A percentile compares a stretch with the other conserved stretches of the same genome.
Conservation (phyloP, 2,113 vertebrate species). For the Pyxicephalus adspersus region DNA sequence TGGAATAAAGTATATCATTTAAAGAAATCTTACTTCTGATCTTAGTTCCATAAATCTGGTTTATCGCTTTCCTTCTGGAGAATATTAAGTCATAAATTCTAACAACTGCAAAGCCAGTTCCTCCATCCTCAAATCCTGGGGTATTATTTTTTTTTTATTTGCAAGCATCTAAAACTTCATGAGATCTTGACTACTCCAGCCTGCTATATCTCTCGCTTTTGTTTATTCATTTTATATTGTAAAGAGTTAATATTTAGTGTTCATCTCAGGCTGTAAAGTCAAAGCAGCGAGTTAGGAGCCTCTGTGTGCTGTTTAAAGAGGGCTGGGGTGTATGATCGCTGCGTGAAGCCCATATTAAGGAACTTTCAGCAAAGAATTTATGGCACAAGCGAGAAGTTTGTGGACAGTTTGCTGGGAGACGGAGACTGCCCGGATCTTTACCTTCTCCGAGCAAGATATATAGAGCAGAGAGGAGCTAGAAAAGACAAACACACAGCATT, state of each 20-base stretch:
- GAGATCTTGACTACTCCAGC: no score
- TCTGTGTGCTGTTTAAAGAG: no score
- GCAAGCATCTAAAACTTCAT: not conserved
- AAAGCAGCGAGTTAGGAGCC: no score
- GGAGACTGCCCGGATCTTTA: constrained; percentile 8
- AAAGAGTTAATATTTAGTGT: no score
- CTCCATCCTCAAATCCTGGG: not conserved
- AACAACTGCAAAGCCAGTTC: not conserved
- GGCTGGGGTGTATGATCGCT: not conserved
- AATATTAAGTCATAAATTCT: constrained; percentile 31
- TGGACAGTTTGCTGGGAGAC: constrained; percentile 11
- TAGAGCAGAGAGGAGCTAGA: constrained; percentile 64
- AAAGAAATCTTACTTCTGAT: no score
- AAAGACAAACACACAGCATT: constrained; percentile 75
- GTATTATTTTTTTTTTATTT: not conserved
- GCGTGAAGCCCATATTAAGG: constrained; percentile 1
- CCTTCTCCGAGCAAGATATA: constrained; percentile 68
- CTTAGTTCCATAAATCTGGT: no score
- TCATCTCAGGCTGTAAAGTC: no score
- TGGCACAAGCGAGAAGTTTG: constrained; percentile 9
- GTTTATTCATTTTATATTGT: no score
- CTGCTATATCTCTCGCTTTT: no score
- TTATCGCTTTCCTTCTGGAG: not conserved
- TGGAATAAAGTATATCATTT: no score
- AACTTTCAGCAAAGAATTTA: constrained; percentile 24